Percentiles rank a stretch among this genome's conserved stretches.
Conservation (phyloP, 2,888 invertebrate species). For the Lasius fuliginosus region DNA sequence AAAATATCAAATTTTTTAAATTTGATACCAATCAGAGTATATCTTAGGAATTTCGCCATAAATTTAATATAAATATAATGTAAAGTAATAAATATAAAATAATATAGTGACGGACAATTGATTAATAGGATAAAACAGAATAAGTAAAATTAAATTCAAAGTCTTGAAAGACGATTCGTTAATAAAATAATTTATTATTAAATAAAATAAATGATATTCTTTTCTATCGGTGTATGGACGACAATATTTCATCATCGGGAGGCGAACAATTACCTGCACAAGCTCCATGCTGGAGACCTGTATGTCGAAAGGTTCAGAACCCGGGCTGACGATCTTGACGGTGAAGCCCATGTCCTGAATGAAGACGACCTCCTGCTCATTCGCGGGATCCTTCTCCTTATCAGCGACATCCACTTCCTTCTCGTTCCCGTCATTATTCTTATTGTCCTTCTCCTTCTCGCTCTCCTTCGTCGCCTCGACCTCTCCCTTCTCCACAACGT, state of each 20-base stretch:
- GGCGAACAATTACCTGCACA: conserved; percentile 89
- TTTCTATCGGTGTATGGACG: not conserved
- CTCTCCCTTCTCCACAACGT: conserved; percentile 86
- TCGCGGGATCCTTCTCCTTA: conserved; percentile 87
- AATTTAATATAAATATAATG: not conserved
- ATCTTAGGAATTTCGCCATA: not conserved
- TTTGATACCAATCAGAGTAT: not conserved
- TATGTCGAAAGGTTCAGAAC: conserved; percentile 96
- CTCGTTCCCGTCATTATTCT: conserved; percentile 75
- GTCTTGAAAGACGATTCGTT: not conserved
- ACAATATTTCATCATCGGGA: conserved; percentile 6
- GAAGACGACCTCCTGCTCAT: conserved; percentile 94
- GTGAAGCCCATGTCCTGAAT: conserved; percentile 97
- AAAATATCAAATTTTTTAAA: not conserved
- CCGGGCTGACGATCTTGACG: conserved; percentile 97
- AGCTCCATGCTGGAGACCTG: conserved; percentile 99
- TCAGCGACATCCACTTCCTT: conserved; percentile 77
- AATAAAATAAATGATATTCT: not conserved
- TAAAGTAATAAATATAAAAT: conserved; percentile 3
- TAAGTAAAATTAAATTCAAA: not conserved
- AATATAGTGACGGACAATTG: not conserved
- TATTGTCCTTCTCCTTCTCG: conserved; percentile 81
- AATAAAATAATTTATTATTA: not conserved
- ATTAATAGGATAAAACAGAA: not conserved
- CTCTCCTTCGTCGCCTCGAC: conserved; percentile 86